Base-by-base conservation (phyloP, 2,797 vertebrate species). In the Notolabrus celidotus region DNA sequence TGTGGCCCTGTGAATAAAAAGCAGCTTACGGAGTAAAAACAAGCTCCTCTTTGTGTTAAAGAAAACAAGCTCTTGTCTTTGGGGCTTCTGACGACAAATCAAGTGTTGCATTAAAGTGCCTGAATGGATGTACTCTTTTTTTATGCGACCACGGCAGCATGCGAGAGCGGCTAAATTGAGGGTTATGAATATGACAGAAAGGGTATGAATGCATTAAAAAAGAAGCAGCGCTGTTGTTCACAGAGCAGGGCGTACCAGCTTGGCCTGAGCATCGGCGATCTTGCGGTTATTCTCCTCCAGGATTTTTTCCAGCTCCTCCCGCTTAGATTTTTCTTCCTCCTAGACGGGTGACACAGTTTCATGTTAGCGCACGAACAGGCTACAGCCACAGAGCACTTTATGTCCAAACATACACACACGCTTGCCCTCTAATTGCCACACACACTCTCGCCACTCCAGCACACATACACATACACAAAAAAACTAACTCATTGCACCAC, bases 251-350 rank as follows among this genome's bases (percentile, higher is more conserved):
- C 95, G 31, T 95, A 99, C 98, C 97, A 99, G 95, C 86, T 96
- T 99, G 95, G 97, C 97, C 90, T 99, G 98, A 91, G 98, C 98
- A 76, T 99, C 98, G 20, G 97, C 97, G 78, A 99, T 99, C 96
- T 99, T 99, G 95, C 96, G 96, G 94, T 99, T 99, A 97, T 99
- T 99, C 92, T 99, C 97, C 94, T 98, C 97, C 89, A 99, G 93
- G 94, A 99, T 99, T 95, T 96, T 96, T 92, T 99, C 97, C 88
- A 99, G 93, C 79, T 99, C 98, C 94, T 97, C 97, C 92, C 98
- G 96, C 93, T 99, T 99, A 85, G 96, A 97, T 92, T 97, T 97
- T 90, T 99, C 98, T 96, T 99, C 97, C 93, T 98, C 97, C 98
- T 99, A 96, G 91, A 97, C 46, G 96, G 96, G 94, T 93, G 95